Evolutionary conservation across 2,113 vertebrate genomes (phyloP).

Genomic region (Onychostruthus taczanowskii): DNA sequence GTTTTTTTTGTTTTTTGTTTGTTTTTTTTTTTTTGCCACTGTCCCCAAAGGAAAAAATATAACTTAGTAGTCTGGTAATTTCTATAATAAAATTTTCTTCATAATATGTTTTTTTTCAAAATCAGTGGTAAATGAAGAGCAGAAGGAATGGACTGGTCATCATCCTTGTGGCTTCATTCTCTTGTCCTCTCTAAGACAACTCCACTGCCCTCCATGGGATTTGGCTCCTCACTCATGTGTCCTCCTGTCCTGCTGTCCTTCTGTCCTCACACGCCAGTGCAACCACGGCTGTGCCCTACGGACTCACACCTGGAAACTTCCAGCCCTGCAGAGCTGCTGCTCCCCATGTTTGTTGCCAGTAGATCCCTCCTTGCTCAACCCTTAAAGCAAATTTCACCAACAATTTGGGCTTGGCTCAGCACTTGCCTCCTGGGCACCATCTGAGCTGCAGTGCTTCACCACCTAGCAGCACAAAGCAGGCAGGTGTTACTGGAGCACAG

Average conservation of each 20-base stretch:
- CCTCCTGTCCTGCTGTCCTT: background rate
- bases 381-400: background rate
- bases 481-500: background rate
- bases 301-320: background rate
- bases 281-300: no score
- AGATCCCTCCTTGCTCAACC: background rate
- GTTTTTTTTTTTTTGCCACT: background rate
- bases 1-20: no score
- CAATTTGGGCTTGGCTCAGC: background rate
- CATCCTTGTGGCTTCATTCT: background rate
- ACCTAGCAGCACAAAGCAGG: background rate
- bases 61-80: background rate
- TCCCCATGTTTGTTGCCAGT: rapidly evolving
- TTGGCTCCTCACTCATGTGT: background rate
- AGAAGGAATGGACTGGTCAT: background rate
- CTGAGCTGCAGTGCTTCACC: background rate
- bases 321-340: background rate
- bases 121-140: background rate
- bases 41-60: background rate
- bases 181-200: background rate
- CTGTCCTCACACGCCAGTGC: background rate
- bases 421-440: background rate
- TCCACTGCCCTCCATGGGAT: background rate
- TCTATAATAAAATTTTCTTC: background rate
- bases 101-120: background rate